These are phyloP conservation scores for Ochotona princeps DNA, from an alignment of 2,113 vertebrate genomes.

Conservation along the genomic window DNA sequence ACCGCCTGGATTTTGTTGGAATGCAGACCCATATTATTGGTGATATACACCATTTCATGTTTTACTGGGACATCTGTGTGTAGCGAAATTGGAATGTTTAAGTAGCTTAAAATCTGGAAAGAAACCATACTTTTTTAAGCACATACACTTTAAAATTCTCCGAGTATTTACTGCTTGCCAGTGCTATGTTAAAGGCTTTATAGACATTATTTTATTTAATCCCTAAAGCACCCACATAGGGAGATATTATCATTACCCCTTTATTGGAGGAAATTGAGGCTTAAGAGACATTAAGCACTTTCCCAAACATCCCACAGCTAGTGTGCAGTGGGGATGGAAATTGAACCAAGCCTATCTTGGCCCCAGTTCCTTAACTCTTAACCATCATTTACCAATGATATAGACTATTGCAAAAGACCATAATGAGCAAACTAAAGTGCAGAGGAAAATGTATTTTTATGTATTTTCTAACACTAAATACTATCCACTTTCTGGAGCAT, in stretches of 20 bases:
- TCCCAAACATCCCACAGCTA: background rate
- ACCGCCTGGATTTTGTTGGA: background rate
- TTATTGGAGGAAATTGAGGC: background rate
- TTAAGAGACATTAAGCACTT: background rate
- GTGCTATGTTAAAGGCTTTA: background rate
- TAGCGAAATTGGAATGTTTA: background rate
- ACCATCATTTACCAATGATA: background rate
- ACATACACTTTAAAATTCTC: slow-evolving; percentile 1
- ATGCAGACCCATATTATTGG: background rate
- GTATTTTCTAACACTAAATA: background rate
- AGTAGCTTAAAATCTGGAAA: background rate
- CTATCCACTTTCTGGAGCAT: background rate
- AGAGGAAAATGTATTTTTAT: background rate
- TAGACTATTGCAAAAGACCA: background rate
- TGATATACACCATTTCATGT: background rate
- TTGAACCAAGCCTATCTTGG: background rate
- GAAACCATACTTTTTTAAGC: background rate
- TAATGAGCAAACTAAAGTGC: background rate
- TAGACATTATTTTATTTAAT: slow-evolving; percentile 1
- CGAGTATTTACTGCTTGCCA: background rate
- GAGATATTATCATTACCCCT: background rate
- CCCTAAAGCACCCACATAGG: background rate
- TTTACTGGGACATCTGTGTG: background rate
- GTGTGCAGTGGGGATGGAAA: background rate
- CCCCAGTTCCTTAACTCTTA: background rate